These are phyloP conservation scores for Philaethria dido DNA, from an alignment of 2,888 invertebrate genomes.

Conservation along the genomic window DNA sequence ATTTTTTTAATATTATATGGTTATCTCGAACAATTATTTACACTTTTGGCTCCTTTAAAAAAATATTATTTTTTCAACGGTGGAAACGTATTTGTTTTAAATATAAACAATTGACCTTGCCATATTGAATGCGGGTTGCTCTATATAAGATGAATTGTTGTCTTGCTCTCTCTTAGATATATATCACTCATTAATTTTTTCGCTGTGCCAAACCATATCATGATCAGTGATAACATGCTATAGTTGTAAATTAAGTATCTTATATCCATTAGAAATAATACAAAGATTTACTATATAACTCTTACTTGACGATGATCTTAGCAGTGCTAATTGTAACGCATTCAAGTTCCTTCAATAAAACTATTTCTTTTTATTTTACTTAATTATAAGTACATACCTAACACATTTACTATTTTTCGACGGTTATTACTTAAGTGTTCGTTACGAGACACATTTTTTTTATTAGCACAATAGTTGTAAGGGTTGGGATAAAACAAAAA, in stretches of 20 bases:
- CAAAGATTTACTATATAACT: slow-evolving; percentile 45
- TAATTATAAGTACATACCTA: slow-evolving; percentile 67
- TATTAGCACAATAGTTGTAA: slow-evolving; percentile 78
- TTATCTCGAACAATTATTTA: not conserved
- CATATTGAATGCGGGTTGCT: slow-evolving; percentile 31
- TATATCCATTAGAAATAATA: slow-evolving; percentile 46
- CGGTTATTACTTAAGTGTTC: slow-evolving; percentile 71
- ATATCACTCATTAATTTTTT: slow-evolving; percentile 44
- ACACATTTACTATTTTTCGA: slow-evolving; percentile 79
- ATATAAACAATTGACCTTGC: slow-evolving; percentile 24
- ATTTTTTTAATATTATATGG: not conserved
- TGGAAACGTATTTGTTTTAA: not conserved
- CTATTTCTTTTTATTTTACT: slow-evolving; percentile 56
- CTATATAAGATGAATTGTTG: slow-evolving; percentile 23
- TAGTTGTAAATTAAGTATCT: slow-evolving; percentile 51
- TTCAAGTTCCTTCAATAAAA: slow-evolving; percentile 71
- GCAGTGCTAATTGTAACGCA: slow-evolving; percentile 58
- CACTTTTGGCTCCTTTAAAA: not conserved
- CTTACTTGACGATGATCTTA: slow-evolving; percentile 52
- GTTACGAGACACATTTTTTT: slow-evolving; percentile 61
- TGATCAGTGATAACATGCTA: slow-evolving; percentile 71
- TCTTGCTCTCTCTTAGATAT: slow-evolving; percentile 43
- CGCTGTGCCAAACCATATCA: slow-evolving; percentile 72
- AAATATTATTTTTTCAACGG: not conserved
- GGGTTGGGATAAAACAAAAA: slow-evolving; percentile 62